Conservation (phyloP, 2,888 invertebrate genomes). For the Dynastes maya region DNA sequence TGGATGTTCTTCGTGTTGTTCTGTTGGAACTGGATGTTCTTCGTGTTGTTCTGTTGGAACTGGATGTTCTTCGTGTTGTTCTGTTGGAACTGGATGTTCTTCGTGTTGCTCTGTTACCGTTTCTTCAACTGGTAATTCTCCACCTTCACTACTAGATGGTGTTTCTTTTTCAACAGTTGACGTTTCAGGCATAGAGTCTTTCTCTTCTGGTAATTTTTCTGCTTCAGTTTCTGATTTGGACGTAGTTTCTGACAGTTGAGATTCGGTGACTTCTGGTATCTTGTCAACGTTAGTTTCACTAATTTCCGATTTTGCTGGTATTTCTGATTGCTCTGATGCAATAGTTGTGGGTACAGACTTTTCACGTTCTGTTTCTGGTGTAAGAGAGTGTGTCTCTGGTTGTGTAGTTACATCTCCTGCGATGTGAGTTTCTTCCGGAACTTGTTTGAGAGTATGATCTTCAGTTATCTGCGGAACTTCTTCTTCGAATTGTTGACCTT, state of each 20-base stretch:
- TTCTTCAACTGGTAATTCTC: conserved; percentile 23
- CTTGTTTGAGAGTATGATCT: conserved; percentile 7
- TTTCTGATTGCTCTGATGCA: background rate
- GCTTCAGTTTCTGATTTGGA: too few species aligned
- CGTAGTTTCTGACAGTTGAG: background rate
- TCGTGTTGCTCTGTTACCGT: conserved; percentile 6
- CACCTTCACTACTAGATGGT: conserved; percentile 25
- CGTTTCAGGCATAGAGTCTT: conserved; percentile 15
- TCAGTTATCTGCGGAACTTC: conserved; percentile 23
- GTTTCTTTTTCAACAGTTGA: conserved; percentile 32
- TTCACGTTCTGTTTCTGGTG: background rate
- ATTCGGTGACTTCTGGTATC: conserved; percentile 49
- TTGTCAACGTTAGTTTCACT: conserved; percentile 34
- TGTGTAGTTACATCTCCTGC: background rate
- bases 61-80: background rate
- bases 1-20: too few species aligned
- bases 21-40: too few species aligned
- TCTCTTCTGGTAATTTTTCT: conserved; percentile 43
- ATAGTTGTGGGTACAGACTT: conserved; percentile 4
- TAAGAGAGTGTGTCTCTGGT: background rate
- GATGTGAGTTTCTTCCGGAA: background rate
- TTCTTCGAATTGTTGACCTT: background rate
- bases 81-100: conserved; percentile 11
- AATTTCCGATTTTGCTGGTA: conserved; percentile 2
- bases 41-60: too few species aligned